A percentile compares a stretch with the other conserved stretches of the same genome.
Evolutionary conservation across 1,140 invertebrate species (phyloP).

Genomic region (Coenobita brevimanus): DNA sequence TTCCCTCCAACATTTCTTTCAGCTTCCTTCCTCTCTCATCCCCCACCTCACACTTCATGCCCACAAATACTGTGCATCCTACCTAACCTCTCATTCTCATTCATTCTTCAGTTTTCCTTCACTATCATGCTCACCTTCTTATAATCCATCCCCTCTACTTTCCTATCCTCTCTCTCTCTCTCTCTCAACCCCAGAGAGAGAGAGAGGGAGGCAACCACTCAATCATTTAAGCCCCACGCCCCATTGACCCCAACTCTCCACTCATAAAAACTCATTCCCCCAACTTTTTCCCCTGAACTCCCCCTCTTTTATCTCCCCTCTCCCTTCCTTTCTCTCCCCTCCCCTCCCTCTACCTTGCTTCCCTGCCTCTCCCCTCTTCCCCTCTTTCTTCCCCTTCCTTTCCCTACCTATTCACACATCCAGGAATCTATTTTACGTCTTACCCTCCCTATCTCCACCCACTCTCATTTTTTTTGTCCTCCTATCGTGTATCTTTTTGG

Average conservation of each 20-base stretch:
- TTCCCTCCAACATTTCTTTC: background rate
- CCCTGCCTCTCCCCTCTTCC: no score
- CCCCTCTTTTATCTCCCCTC: no score
- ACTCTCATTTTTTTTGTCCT: no score
- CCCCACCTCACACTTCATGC: background rate
- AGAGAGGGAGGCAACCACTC: background rate
- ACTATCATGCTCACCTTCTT: background rate
- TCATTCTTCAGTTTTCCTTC: background rate
- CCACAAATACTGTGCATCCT: no score
- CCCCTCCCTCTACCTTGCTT: background rate
- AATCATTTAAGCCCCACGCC: background rate
- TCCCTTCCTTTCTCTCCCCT: no score
- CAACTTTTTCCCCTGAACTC: background rate
- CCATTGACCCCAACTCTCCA: background rate
- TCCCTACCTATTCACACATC: no score
- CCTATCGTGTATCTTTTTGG: no score
- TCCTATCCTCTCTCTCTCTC: background rate
- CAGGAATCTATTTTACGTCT: no score
- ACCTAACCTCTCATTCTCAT: background rate
- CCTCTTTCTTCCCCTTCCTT: no score
- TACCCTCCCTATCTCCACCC: no score
- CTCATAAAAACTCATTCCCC: background rate
- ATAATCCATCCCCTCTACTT: no score
- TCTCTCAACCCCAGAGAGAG: background rate
- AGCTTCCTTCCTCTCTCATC: background rate